These are phyloP conservation scores for Anguilla megastoma DNA, from an alignment of 2,797 vertebrate species.

Conservation along the genomic window DNA sequence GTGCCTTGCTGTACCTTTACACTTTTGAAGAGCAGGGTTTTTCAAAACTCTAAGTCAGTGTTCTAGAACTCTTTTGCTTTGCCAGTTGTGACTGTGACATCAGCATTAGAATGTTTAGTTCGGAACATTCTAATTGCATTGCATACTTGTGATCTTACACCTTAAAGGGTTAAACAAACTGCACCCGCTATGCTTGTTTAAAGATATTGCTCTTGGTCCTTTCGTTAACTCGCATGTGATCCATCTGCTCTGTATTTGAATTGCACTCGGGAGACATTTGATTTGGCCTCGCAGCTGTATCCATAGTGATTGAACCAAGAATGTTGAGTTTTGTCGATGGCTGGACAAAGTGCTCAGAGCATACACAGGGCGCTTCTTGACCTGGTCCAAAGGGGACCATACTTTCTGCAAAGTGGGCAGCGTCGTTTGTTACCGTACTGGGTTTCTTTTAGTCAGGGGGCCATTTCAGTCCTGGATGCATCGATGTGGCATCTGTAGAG, in stretches of 20 bases:
- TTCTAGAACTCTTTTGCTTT: too few relatives aligned
- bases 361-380: background rate
- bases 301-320: background rate
- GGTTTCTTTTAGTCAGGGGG: slow-evolving; percentile 36
- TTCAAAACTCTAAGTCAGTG: too few relatives aligned
- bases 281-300: background rate
- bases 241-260: background rate
- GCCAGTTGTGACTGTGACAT: too few relatives aligned
- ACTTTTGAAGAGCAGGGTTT: too few relatives aligned
- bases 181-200: background rate
- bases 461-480: slow-evolving; percentile 43
- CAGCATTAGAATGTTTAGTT: too few relatives aligned
- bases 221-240: background rate
- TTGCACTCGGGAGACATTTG: background rate
- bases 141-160: too few relatives aligned
- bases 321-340: background rate
- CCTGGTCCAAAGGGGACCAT: background rate
- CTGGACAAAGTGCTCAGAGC: background rate
- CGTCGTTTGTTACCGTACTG: slow-evolving; percentile 48
- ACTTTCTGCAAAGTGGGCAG: background rate
- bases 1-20: too few relatives aligned
- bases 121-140: too few relatives aligned
- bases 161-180: background rate
- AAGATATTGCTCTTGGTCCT: background rate
- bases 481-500: slow-evolving; percentile 47